Evolutionary conservation across 2,113 vertebrate species (phyloP).

Genomic region (Actenoides lindsayi): DNA sequence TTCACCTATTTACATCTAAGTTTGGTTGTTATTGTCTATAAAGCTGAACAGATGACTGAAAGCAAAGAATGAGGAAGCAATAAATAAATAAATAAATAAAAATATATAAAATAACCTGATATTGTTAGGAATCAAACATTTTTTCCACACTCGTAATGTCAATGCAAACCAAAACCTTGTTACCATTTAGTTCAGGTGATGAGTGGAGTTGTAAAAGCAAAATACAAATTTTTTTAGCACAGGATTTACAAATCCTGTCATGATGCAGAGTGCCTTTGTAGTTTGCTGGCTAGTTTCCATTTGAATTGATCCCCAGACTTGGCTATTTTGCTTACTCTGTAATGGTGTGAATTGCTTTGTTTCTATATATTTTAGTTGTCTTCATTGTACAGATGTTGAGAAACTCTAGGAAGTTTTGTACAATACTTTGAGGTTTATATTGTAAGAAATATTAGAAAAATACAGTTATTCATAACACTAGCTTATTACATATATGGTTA

Average conservation of each 20-base stretch:
- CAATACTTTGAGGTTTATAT: background rate
- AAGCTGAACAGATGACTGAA: background rate
- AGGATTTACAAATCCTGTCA: background rate
- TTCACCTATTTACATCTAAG: background rate
- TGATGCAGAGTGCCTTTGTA: background rate
- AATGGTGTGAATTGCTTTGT: background rate
- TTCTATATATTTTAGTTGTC: background rate
- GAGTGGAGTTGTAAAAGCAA: background rate
- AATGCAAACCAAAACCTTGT: background rate
- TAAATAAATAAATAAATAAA: background rate
- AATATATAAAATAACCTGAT: too few relatives aligned
- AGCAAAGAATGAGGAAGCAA: background rate
- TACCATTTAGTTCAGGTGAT: background rate
- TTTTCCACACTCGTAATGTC: background rate
- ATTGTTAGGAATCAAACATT: background rate
- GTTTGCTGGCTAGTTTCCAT: background rate
- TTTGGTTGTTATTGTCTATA: background rate
- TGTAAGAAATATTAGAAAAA: background rate
- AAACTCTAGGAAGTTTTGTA: background rate
- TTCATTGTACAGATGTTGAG: background rate
- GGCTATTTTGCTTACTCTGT: background rate
- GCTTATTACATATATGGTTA: background rate
- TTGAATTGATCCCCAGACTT: background rate
- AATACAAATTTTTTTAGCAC: background rate
- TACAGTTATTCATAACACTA: background rate